Evolutionary conservation across 2,113 vertebrate species (phyloP).

Genomic region (Sorex araneus): DNA sequence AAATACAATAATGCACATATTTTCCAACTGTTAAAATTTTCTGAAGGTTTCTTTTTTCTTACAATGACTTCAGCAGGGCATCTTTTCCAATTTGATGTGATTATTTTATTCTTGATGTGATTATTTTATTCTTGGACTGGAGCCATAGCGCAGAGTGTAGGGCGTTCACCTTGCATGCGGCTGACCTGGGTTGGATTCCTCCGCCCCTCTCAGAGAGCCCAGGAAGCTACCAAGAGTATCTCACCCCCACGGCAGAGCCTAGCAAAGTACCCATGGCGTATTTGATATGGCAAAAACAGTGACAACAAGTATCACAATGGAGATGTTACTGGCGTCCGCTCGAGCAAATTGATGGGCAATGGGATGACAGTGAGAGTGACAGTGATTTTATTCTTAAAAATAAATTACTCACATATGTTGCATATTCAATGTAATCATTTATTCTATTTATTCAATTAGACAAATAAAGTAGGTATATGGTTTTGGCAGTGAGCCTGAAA

Average conservation of each 20-base stretch:
- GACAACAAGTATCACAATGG: no score
- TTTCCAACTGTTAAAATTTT: not conserved
- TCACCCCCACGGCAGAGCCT: no score
- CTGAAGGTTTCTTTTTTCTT: not conserved
- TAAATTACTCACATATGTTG: not conserved
- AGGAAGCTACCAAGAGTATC: no score
- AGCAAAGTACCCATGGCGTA: no score
- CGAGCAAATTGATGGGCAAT: no score
- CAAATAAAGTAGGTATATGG: not conserved
- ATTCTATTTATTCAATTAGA: not conserved
- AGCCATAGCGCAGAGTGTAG: no score
- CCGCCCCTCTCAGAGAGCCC: no score
- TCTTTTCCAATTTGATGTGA: not conserved
- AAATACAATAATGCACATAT: not conserved
- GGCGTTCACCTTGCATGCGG: no score
- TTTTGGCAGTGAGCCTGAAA: not conserved
- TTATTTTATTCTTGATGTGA: not conserved
- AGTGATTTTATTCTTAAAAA: not conserved
- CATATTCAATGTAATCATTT: not conserved
- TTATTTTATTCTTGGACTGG: no score
- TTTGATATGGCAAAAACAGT: no score
- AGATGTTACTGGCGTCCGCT: no score
- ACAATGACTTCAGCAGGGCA: not conserved
- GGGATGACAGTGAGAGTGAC: no score
- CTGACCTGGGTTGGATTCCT: not conserved